Conservation (phyloP, 2,888 invertebrate species). For the Lasioglossum vierecki region DNA sequence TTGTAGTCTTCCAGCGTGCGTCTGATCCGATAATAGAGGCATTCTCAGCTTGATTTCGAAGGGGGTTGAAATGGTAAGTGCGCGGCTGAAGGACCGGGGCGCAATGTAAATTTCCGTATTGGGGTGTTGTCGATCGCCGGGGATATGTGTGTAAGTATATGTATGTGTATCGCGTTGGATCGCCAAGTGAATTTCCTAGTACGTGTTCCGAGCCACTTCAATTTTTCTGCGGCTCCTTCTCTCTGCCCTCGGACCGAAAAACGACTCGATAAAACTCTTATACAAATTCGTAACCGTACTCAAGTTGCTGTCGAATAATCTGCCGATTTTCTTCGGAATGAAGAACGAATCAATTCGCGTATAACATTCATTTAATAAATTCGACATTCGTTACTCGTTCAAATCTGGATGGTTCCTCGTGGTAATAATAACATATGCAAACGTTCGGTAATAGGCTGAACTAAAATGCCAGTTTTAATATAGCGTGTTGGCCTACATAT, state of each 20-base stretch:
- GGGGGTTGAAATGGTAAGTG: conserved; percentile 16
- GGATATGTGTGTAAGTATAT: neutral
- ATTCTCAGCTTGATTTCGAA: conserved; percentile 52
- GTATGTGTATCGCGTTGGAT: conserved; percentile 13
- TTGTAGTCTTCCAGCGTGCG: conserved; percentile 38
- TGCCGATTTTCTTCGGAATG: neutral
- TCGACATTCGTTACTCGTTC: no score
- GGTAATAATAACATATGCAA: neutral
- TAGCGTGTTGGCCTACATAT: neutral
- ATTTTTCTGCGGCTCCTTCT: neutral
- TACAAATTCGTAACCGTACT: neutral
- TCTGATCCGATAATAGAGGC: conserved; percentile 62
- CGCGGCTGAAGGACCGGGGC: conserved; percentile 17
- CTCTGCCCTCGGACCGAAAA: neutral
- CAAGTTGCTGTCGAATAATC: neutral
- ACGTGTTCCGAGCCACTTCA: conserved; percentile 11
- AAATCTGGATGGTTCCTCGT: no score
- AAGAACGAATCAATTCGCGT: neutral
- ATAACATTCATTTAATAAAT: neutral
- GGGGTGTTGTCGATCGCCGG: conserved; percentile 27
- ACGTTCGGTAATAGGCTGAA: neutral
- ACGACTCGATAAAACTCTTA: neutral
- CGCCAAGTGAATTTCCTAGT: conserved; percentile 45
- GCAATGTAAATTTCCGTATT: conserved; percentile 51
- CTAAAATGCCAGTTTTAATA: neutral